A percentile compares a stretch with the other conserved stretches of the same genome.
phyloP scores from a whole-genome alignment of 2,797 vertebrate species.

The Cossypha dichroa region DNA sequence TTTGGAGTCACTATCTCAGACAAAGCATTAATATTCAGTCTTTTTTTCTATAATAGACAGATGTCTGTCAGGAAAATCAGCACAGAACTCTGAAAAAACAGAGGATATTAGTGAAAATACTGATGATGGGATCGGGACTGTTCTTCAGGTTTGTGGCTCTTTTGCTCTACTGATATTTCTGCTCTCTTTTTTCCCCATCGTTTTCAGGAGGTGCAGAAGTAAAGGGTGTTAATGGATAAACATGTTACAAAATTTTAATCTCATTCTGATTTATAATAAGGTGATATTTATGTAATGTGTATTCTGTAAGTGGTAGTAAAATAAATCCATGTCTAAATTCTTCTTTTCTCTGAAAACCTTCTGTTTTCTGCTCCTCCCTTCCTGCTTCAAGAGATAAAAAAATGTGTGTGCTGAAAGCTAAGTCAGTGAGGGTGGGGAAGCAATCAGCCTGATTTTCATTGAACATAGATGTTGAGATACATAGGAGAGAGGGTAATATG shows the following conservation, averaged over 20 bases:
- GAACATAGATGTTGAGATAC: neutral
- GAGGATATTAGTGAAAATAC: neutral
- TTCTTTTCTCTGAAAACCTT: neutral
- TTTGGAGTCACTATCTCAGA: neutral
- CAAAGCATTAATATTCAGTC: neutral
- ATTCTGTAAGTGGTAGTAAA: neutral
- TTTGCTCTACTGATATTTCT: neutral
- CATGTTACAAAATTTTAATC: neutral
- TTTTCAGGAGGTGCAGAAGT: neutral
- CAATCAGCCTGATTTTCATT: neutral
- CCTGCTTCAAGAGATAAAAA: neutral
- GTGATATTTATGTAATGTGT: neutral
- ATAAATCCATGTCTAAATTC: neutral
- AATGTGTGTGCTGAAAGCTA: neutral
- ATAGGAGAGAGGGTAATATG: neutral
- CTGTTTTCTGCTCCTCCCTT: neutral
- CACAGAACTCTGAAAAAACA: neutral
- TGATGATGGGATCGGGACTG: slow-evolving; percentile 63
- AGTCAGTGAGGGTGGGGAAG: neutral
- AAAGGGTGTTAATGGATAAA: neutral
- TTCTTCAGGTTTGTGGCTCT: slow-evolving; percentile 85
- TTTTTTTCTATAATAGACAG: neutral
- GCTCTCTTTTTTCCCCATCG: neutral
- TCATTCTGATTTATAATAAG: neutral
- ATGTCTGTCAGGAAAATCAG: neutral